Percentiles rank a stretch among this genome's conserved stretches.
phyloP scores from a whole-genome alignment of 2,113 vertebrate genomes.

The Grallaria varia region DNA sequence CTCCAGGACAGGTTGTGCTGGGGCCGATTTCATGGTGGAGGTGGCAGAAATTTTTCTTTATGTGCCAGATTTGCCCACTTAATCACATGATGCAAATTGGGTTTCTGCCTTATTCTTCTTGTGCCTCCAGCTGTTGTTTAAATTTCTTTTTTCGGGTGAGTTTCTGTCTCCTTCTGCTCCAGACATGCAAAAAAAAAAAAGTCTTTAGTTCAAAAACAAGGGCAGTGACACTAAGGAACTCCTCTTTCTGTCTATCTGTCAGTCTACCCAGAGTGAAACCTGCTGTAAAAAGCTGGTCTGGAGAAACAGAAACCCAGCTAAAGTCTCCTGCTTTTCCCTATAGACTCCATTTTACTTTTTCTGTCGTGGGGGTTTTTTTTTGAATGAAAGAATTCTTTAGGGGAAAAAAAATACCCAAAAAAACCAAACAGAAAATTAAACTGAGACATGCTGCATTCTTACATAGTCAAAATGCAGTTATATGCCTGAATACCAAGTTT shows the following conservation, averaged over 20 bases:
- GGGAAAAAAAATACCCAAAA: not conserved
- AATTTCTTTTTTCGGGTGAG: not conserved
- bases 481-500: not conserved
- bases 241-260: not conserved
- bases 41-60: not conserved
- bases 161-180: not conserved
- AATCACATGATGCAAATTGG: constrained; percentile 23
- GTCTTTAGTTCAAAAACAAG: not conserved
- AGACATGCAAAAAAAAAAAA: not conserved
- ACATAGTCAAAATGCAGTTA: not conserved
- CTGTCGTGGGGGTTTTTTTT: not conserved
- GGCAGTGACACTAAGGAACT: not conserved
- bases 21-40: not conserved
- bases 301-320: not conserved
- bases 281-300: not conserved
- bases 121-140: not conserved
- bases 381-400: not conserved
- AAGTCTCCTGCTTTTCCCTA: not conserved
- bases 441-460: not conserved
- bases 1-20: not conserved
- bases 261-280: not conserved
- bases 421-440: not conserved
- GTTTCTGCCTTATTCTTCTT: constrained; percentile 20
- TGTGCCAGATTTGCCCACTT: not conserved
- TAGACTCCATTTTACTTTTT: not conserved